phyloP scores from a whole-genome alignment of 35 echinoderm and acorn worm species.

The Apostichopus japonicus region DNA sequence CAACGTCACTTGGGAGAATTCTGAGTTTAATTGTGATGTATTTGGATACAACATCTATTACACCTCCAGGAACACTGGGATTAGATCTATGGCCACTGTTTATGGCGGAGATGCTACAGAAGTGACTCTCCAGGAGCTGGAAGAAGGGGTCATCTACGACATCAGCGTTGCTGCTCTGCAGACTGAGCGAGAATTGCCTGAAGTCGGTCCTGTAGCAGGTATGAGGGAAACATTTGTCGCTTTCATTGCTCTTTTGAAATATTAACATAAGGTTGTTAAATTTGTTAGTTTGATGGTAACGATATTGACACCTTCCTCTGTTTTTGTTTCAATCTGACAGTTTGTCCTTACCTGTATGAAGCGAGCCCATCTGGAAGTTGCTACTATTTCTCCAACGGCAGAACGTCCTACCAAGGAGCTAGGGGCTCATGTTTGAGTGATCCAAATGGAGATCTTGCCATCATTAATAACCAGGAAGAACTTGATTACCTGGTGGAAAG shows the following conservation, averaged over 20 bases:
- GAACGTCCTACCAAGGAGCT: not conserved
- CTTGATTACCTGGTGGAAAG: not conserved
- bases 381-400: slow-evolving; percentile 28
- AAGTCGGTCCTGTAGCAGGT: slow-evolving; percentile 56
- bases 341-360: slow-evolving; percentile 46
- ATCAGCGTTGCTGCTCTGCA: slow-evolving; percentile 62
- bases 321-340: not conserved
- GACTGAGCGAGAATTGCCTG: slow-evolving; percentile 27
- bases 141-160: slow-evolving; percentile 23
- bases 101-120: slow-evolving; percentile 49
- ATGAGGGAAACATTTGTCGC: not conserved
- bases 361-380: not conserved
- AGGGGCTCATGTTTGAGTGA: slow-evolving; percentile 33
- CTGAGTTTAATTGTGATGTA: slow-evolving; percentile 39
- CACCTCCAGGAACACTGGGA: not conserved
- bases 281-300: slow-evolving; percentile 2
- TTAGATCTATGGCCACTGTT: not conserved
- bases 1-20: not conserved
- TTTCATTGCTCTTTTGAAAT: not conserved
- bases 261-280: not conserved
- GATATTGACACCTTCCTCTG: not conserved
- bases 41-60: slow-evolving; percentile 35
- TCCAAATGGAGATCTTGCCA: slow-evolving; percentile 54
- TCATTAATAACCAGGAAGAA: slow-evolving; percentile 62
- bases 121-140: slow-evolving; percentile 12